Conservation (phyloP, 2,797 vertebrate genomes). For the Hemibagrus guttatus region DNA sequence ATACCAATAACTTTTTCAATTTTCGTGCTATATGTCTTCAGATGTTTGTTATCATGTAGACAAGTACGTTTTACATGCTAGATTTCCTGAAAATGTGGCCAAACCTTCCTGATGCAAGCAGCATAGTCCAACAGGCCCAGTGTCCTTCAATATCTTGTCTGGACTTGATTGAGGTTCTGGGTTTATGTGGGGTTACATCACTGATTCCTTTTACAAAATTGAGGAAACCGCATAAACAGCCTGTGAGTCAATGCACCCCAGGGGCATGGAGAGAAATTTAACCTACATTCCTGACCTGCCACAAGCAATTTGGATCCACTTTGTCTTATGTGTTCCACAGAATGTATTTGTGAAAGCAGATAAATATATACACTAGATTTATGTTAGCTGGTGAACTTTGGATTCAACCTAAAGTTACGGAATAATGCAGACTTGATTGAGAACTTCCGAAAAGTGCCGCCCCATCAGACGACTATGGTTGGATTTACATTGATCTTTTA, state of each 20-base stretch:
- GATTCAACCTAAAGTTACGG: neutral
- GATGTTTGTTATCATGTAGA: neutral
- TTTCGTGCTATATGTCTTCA: neutral
- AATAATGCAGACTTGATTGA: neutral
- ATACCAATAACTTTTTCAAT: neutral
- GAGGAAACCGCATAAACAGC: neutral
- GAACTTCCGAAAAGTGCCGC: no score
- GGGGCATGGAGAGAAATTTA: neutral
- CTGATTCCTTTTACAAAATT: neutral
- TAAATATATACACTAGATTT: neutral
- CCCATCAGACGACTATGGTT: neutral
- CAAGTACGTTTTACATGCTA: neutral
- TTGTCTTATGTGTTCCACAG: neutral
- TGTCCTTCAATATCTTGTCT: neutral
- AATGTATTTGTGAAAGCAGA: neutral
- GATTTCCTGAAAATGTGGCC: neutral
- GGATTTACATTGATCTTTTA: neutral
- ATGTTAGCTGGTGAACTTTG: neutral
- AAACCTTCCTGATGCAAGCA: neutral
- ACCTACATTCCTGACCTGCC: neutral
- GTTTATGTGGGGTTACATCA: neutral
- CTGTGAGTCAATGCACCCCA: neutral
- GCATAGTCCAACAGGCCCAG: neutral
- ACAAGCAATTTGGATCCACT: neutral
- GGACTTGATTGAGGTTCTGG: slow-evolving; percentile 1